Evolutionary conservation across 2,888 invertebrate species (phyloP).

Genomic region (Xestoiulus laeticollis): DNA sequence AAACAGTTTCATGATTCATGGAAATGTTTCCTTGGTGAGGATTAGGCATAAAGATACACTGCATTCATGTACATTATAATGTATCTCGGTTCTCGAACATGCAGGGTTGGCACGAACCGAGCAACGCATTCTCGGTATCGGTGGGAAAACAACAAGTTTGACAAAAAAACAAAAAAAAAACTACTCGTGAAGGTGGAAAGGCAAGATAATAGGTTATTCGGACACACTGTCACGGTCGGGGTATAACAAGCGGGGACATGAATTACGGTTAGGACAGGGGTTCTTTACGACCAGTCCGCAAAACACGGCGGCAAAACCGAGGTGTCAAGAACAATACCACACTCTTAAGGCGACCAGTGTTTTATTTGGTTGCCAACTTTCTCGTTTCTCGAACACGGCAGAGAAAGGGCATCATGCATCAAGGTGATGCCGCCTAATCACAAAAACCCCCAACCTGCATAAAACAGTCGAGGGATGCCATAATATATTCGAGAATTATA

Average conservation of each 20-base stretch:
- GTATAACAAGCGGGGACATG: slow-evolving; percentile 1
- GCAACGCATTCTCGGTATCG: background rate
- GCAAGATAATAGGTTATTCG: slow-evolving; percentile 11
- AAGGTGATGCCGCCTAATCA: background rate
- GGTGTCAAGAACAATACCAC: slow-evolving; percentile 37
- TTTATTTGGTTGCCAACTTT: slow-evolving; percentile 34
- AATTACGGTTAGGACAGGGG: slow-evolving; percentile 12
- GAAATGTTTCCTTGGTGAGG: too few species aligned
- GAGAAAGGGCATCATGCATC: background rate
- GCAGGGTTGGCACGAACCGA: background rate
- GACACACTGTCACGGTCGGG: background rate
- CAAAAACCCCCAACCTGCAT: background rate
- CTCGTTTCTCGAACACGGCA: background rate
- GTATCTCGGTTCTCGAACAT: too few species aligned
- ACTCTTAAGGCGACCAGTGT: slow-evolving; percentile 12
- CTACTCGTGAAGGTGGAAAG: slow-evolving; percentile 18
- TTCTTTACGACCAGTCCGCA: background rate
- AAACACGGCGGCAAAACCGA: slow-evolving; percentile 28
- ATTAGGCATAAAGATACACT: too few species aligned
- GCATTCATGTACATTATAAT: too few species aligned
- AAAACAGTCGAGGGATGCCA: background rate
- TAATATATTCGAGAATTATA: background rate
- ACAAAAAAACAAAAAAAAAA: background rate
- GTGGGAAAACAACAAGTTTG: background rate
- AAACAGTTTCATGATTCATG: too few species aligned